A percentile compares a stretch with the other conserved stretches of the same genome.
These are phyloP conservation scores for Actinemys pallida DNA, from an alignment of 2,113 vertebrate species.

Conservation along the genomic window DNA sequence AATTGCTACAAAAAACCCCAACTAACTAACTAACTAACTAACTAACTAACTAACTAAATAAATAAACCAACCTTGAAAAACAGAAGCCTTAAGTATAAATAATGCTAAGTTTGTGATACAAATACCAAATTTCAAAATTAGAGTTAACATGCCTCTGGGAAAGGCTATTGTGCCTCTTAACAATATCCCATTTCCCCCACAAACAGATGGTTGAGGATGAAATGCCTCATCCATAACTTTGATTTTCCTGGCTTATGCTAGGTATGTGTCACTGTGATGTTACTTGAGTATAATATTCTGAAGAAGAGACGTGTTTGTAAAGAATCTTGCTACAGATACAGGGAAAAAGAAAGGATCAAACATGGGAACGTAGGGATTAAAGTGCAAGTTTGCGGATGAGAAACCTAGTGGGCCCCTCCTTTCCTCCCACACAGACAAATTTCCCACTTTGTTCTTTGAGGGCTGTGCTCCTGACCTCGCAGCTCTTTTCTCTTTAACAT, in stretches of 20 bases:
- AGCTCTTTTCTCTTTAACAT: not conserved
- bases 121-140: not conserved
- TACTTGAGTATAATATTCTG: not conserved
- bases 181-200: not conserved
- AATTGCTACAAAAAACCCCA: not conserved
- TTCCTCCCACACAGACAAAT: slow-evolving; percentile 42
- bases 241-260: not conserved
- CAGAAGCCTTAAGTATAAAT: not conserved
- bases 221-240: not conserved
- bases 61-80: not conserved
- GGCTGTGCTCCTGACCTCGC: slow-evolving; percentile 30
- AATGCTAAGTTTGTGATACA: not conserved
- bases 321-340: not conserved
- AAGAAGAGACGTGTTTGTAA: slow-evolving; percentile 27
- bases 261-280: not conserved
- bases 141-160: not conserved
- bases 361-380: slow-evolving; percentile 56
- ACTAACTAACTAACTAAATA: not conserved
- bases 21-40: no score
- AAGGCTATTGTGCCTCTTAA: not conserved
- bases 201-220: not conserved
- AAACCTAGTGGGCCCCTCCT: not conserved
- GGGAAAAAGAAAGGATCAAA: slow-evolving; percentile 45
- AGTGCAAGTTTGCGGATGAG: not conserved
- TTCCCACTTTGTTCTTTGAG: slow-evolving; percentile 57